Base-by-base conservation (phyloP, 2,888 invertebrate genomes). In the Parnassius glacialis region DNA sequence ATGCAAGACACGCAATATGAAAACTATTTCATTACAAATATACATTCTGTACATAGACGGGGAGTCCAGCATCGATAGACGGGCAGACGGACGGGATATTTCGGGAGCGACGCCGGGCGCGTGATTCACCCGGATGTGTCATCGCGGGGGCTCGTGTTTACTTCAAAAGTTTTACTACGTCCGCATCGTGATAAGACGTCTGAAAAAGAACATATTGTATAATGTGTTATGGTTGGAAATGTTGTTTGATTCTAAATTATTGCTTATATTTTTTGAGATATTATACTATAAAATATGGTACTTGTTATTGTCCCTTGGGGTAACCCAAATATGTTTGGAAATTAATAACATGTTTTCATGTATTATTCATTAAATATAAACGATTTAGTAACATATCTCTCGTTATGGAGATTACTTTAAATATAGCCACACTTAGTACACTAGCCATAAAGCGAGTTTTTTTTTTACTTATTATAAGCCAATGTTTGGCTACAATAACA, bases 111-210 rank as follows among this genome's bases (percentile, higher is more conserved):
- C 73, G 63, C 66, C 67, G 54, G 67, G 65, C 51, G 58, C 57
- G 70, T 82, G 81, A 83, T 62, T 80, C 79, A 80, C 64, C 60
- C 69, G 73, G 77, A 74, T 78, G 80, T 78, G 75, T 81, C 81
- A 80, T 76, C 75, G 65, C 48, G 58, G 20, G 58, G 55, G 44
- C 47, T 59, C 59, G 34, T 59, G 66, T 72, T 73, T 71, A 69
- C 73, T 68, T 74, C 64, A 62, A 66, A 50, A 42, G 34, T 61
- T 58, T 34, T 64, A 64, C 64, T 50, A 64, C 68, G 67, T 70
- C 70, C 64, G 62, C 65, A 64, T 62, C 61, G 54, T 66, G 58
- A 52, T 47, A n/a, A 48, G 34, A 53, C n/a, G 60, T 43, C 48
- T 55, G 59, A 59, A 45, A 59, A 16, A 53, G 52, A 45, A 52